Percentiles rank a stretch among this genome's conserved stretches.
Conservation (phyloP, 2,797 vertebrate genomes). For the Tauraco hartlaubi region DNA sequence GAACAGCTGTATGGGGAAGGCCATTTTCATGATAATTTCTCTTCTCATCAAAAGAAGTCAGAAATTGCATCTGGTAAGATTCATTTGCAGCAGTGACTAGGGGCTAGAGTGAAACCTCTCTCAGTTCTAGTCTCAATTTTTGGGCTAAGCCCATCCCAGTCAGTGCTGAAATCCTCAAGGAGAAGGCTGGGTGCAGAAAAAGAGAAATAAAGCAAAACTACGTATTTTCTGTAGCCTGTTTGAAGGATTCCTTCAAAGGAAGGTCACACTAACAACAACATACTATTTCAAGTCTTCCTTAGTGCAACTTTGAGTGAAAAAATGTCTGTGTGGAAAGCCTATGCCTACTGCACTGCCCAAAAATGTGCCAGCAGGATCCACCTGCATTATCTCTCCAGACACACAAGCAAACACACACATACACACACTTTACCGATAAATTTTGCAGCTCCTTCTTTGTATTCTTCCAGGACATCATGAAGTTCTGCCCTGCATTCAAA, state of each 20-base stretch:
- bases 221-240: not conserved
- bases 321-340: not conserved
- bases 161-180: not conserved
- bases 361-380: not conserved
- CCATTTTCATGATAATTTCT: not conserved
- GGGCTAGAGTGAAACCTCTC: not conserved
- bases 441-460: slow-evolving; percentile 90
- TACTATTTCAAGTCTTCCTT: not conserved
- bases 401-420: not conserved
- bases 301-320: not conserved
- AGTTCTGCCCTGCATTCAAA: slow-evolving; percentile 88
- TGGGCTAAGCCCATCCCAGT: not conserved
- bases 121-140: not conserved
- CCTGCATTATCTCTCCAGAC: not conserved
- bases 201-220: not conserved
- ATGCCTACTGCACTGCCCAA: not conserved
- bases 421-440: slow-evolving; percentile 88
- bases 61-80: not conserved
- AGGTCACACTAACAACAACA: not conserved
- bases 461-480: slow-evolving; percentile 92
- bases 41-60: not conserved
- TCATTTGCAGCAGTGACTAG: not conserved
- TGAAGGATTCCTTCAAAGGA: not conserved
- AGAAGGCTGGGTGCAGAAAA: not conserved
- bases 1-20: not conserved